Conservation (phyloP, 1,140 invertebrate genomes). For the Brachionus angularis region DNA sequence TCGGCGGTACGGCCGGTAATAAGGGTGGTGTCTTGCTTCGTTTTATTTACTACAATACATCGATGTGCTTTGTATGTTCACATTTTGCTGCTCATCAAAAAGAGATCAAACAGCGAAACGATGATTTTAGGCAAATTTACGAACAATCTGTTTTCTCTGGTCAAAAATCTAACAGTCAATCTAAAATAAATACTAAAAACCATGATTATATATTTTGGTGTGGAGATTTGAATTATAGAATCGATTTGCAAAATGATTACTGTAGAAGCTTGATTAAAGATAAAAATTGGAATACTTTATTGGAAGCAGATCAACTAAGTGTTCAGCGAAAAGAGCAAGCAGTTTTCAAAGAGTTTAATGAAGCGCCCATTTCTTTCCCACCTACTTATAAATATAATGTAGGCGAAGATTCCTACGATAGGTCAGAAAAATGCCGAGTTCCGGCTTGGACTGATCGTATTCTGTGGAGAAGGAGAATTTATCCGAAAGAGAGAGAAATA, state of each 20-base stretch:
- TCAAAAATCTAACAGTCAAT: background rate
- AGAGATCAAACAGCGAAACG: conserved; percentile 23
- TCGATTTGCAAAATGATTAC: conserved; percentile 91
- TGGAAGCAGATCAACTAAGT: conserved; percentile 82
- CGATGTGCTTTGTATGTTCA: conserved; percentile 92
- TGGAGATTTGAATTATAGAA: conserved; percentile 98
- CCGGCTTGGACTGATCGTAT: conserved; percentile 73
- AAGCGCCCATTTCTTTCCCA: conserved; percentile 78
- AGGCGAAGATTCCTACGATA: conserved; percentile 90
- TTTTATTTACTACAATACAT: conserved; percentile 82
- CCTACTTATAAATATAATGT: conserved; percentile 98
- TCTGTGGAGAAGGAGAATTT: conserved; percentile 29
- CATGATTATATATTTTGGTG: conserved; percentile 99
- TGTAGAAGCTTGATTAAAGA: conserved; percentile 77
- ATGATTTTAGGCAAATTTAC: conserved; percentile 66
- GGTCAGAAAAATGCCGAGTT: conserved; percentile 86
- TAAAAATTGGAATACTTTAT: conserved; percentile 72
- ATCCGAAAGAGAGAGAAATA: background rate
- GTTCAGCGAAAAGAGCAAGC: conserved; percentile 59
- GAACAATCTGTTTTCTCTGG: conserved; percentile 60
- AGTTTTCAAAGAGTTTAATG: conserved; percentile 79
- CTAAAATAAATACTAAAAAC: conserved; percentile 73
- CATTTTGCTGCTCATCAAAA: conserved; percentile 87
- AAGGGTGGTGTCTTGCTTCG: conserved; percentile 94
- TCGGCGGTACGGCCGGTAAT: conserved; percentile 84